phyloP scores from a whole-genome alignment of 2,113 vertebrate genomes.

The Speoplatyrhinus poulsoni region DNA sequence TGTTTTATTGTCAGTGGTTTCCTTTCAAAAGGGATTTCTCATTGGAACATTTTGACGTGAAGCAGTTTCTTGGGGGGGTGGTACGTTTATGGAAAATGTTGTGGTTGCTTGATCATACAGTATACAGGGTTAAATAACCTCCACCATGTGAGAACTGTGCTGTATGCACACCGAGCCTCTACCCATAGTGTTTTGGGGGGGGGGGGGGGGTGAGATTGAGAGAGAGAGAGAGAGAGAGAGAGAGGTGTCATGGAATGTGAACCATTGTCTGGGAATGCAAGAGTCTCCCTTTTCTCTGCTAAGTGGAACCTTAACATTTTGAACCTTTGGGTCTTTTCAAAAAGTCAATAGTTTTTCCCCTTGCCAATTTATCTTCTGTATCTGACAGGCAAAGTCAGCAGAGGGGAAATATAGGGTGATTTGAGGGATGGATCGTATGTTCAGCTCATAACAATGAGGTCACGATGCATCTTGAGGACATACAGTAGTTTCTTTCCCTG shows the following conservation, averaged over 20 bases:
- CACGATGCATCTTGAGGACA: slow-evolving; percentile 25
- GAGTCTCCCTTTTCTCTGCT: slow-evolving; percentile 65
- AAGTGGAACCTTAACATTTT: slow-evolving; percentile 68
- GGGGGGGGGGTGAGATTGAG: slow-evolving; percentile 2
- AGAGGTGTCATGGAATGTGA: slow-evolving; percentile 72
- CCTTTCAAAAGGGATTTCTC: slow-evolving; percentile 39
- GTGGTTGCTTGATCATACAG: background rate
- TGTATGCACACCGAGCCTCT: too few species aligned
- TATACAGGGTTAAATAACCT: background rate
- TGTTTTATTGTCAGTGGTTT: slow-evolving; percentile 14
- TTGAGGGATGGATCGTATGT: background rate
- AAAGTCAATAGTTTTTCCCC: slow-evolving; percentile 30
- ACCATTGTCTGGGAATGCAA: slow-evolving; percentile 80
- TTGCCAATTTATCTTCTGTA: slow-evolving; percentile 8
- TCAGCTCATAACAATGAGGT: slow-evolving; percentile 20
- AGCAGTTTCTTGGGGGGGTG: background rate
- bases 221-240: slow-evolving; percentile 56
- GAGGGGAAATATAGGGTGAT: slow-evolving; percentile 9
- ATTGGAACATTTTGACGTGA: background rate
- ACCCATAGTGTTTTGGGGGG: background rate
- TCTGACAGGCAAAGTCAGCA: slow-evolving; percentile 43
- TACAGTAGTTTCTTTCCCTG: slow-evolving; percentile 3
- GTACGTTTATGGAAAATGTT: background rate
- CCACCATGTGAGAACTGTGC: too few species aligned
- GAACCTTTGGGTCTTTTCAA: slow-evolving; percentile 50